Evolutionary conservation across 92 coral and sea anemone species (phyloP).

Genomic region (Umimayanthus chanpuru): DNA sequence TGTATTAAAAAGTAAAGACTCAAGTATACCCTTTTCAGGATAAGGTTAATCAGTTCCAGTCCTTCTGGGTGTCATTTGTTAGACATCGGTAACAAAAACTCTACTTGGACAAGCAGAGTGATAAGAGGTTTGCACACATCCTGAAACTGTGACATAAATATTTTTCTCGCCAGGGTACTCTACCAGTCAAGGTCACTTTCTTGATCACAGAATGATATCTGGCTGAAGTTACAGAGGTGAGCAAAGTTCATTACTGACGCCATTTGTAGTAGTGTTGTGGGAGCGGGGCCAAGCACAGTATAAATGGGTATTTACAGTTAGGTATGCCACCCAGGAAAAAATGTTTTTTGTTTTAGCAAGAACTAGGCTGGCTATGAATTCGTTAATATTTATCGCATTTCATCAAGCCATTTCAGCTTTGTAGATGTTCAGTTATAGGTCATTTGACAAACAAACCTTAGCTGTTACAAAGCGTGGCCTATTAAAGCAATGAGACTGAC

Average conservation of each 20-base stretch:
- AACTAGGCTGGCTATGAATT: neutral
- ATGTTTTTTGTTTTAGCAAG: neutral
- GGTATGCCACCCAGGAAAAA: no score
- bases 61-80: neutral
- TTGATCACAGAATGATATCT: neutral
- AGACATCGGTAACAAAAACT: neutral
- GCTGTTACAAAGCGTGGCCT: neutral
- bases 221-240: neutral
- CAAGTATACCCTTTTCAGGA: neutral
- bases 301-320: no score
- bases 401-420: neutral
- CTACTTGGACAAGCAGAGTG: no score
- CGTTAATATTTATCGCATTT: neutral
- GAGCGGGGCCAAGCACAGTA: neutral
- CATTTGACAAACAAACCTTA: neutral
- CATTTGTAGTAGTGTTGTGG: neutral
- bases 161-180: neutral
- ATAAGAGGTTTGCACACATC: no score
- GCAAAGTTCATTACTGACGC: neutral
- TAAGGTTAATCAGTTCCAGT: neutral
- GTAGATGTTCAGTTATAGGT: neutral
- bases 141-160: neutral
- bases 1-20: no score
- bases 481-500: neutral
- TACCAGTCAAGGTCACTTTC: neutral